Base-by-base conservation (phyloP, 2,797 vertebrate species). In the Cheirogaleus major region DNA sequence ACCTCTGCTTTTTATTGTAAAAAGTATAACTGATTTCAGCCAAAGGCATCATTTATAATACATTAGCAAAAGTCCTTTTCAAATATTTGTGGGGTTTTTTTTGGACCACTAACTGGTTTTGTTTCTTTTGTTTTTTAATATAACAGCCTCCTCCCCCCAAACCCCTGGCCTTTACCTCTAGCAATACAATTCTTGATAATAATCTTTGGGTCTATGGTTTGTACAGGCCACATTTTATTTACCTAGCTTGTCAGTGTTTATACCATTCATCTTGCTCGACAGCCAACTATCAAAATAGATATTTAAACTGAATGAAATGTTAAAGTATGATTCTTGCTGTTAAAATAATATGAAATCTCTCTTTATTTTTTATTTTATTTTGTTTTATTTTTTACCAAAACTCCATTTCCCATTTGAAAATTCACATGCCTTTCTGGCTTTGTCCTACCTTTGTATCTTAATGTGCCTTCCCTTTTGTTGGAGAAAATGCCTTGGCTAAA, bases 231-330 rank as follows among this genome's bases (percentile, higher is more conserved):
- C 8, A 85, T 82, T 76, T 70, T 69, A 32, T 61, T n/a, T 48
- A 65, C 14, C 12, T 41, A 65, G 11, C 17, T 91, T 90, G 15
- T 45, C 0, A 7, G 35, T 67, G 17, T 92, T 72, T 82, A 76
- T 20, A 48, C 25, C 48, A 38, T 52, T 81, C 69, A 72, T 81
- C 43, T 78, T 95, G 72, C 69, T 43, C 45, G 63, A 59, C 17
- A 82, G 38, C 4, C 30, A 81, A 4, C 5, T 79, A 25, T 95
- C 52, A 89, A 79, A 93, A 85, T 50, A 78, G 45, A 59, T 81
- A 45, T 38, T 52, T 88, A 50, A 91, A 79, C 41, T 45, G 48
- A 95, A 50, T 97, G 81, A 83, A 85, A 41, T 75, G 12, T 72
- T 81, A 13, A 67, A 35, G 18, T 57, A 67, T 84, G 32, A 65